These are phyloP conservation scores for Leucopternis melanops DNA, from an alignment of 2,113 vertebrate genomes.

Conservation along the genomic window DNA sequence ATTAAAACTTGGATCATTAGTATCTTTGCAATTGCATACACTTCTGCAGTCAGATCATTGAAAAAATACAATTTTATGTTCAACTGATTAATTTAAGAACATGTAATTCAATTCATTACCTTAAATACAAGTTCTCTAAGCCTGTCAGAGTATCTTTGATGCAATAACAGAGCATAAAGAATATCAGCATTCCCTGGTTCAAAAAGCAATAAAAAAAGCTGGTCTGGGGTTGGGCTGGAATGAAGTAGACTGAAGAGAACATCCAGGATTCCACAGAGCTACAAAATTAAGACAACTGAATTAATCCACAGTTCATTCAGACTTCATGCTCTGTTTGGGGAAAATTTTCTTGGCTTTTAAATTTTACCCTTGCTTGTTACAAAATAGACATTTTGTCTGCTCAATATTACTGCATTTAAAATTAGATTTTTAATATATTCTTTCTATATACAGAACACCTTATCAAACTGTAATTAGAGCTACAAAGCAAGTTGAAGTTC, in stretches of 20 bases:
- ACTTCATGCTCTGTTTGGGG: neutral
- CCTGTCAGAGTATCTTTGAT: constrained; percentile 88
- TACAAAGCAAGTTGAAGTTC: neutral
- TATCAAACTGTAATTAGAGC: neutral
- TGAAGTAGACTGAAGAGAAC: constrained; percentile 85
- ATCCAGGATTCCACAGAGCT: constrained; percentile 87
- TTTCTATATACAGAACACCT: neutral
- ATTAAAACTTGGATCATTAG: neutral
- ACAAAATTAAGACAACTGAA: constrained; percentile 35
- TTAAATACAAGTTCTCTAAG: constrained; percentile 93
- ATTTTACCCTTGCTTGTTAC: neutral
- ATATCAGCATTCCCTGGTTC: constrained; percentile 91
- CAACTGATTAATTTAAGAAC: neutral
- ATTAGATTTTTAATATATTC: neutral
- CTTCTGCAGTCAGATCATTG: neutral
- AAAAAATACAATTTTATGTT: neutral
- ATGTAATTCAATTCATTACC: constrained; percentile 65
- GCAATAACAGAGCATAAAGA: constrained; percentile 88
- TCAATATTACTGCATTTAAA: neutral
- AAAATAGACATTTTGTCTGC: neutral
- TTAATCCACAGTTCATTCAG: neutral
- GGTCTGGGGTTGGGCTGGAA: constrained; percentile 84
- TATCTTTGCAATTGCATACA: neutral
- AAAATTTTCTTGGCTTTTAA: neutral
- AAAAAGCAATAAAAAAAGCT: constrained; percentile 92